Conservation (phyloP, 2,113 vertebrate genomes). For the Erythrocercus mccallii region DNA sequence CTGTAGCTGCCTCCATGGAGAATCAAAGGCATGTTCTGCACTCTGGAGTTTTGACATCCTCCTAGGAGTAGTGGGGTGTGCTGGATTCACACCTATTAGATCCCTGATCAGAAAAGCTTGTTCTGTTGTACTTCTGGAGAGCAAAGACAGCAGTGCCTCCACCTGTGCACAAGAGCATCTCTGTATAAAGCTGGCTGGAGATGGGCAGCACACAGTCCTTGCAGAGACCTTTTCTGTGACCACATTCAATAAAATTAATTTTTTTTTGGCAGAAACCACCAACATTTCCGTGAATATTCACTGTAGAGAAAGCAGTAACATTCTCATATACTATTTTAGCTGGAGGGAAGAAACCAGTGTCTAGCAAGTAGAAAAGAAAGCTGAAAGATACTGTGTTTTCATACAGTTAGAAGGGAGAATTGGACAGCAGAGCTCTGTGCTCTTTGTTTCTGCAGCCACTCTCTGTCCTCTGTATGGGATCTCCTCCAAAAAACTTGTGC, state of each 20-base stretch:
- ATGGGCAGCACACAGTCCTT: neutral
- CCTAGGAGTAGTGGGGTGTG: fast-evolving
- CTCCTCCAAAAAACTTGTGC: neutral
- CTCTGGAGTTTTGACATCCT: neutral
- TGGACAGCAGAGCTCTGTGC: neutral
- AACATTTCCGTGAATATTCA: neutral
- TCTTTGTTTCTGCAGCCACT: neutral
- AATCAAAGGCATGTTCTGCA: neutral
- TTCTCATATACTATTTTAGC: neutral
- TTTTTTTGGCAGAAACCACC: neutral
- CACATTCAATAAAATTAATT: neutral
- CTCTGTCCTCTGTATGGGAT: neutral
- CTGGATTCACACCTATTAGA: neutral
- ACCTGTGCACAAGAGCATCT: neutral
- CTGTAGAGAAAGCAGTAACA: neutral
- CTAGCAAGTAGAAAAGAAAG: neutral
- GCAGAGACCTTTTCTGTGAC: neutral
- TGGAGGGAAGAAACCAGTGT: neutral
- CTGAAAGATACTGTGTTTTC: neutral
- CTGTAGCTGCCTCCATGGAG: neutral
- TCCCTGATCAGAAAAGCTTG: neutral
- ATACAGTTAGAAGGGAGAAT: neutral
- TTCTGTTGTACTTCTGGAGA: neutral
- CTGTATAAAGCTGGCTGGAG: neutral
- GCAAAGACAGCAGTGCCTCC: neutral